Evolutionary conservation across 1,140 invertebrate species (phyloP), one percentile per base, ranked within the genome.

Genomic region (Microplitis demolitor): DNA sequence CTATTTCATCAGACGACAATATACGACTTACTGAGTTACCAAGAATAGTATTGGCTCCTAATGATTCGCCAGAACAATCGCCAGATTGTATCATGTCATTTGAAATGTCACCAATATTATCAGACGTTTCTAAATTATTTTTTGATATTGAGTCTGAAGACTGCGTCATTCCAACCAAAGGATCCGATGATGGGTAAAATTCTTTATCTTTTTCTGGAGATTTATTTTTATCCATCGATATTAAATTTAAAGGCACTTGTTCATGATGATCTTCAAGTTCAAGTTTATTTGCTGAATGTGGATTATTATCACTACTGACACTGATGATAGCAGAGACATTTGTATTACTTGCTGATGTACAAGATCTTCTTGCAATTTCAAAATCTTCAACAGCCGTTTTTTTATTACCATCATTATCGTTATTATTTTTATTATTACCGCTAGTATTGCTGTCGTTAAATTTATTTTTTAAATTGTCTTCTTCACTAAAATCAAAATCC

Each of bases 401-500:
- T 50, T 51, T 33, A 51, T 56, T 34, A 6, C 9, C 35, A 5
- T 64, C 34, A n/a, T 39, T 37, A 45, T 45, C 11, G 11, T 45
- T 45, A 45, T 45, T 11, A 45, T 3, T 45, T 2, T 45, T 45
- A 45, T 45, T 45, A 45, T 11, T 9, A 45, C 4, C 11, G 39
- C 39, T 45, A 3, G 3, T 11, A 45, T 6, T 45, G 39, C 8
- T 45, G 39, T 6, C 11, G 62, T 50, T 33, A 37, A 51, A 53
- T 37, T 74, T 66, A 13, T 62, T 67, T 24, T 11, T 50, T 33
- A 69, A 53, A 74, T 54, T 71, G 9, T 35, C 73, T 16, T 77
- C 69, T n/a, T 71, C 24, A 5, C 77, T 77, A 60, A 85, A 83
- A 62, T 83, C 79, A 62, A 82, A 78, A 58, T 78, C 78, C n/a